phyloP scores from a whole-genome alignment of 2,113 vertebrate genomes.

The Typhlomys cinereus region DNA sequence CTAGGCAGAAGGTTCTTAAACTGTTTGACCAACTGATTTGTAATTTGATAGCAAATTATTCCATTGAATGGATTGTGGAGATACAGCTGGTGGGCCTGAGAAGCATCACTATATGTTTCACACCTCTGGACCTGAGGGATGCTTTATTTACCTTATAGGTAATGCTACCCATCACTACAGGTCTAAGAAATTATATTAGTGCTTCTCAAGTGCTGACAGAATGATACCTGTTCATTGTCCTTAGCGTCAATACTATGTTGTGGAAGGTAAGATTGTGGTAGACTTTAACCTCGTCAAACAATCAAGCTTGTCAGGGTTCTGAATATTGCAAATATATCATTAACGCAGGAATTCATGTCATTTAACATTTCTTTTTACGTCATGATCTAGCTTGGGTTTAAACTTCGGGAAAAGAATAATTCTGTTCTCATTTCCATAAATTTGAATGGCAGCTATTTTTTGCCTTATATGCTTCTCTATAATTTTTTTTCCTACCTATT shows the following conservation, averaged over 20 bases:
- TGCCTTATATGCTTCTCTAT: neutral
- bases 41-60: neutral
- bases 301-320: neutral
- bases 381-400: neutral
- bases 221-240: neutral
- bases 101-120: conserved; percentile 7
- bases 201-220: neutral
- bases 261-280: neutral
- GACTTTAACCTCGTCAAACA: neutral
- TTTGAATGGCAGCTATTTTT: neutral
- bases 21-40: conserved; percentile 23
- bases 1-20: neutral
- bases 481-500: neutral
- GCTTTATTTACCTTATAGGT: neutral
- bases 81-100: neutral
- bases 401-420: neutral
- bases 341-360: neutral
- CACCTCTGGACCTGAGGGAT: conserved; percentile 9
- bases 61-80: neutral
- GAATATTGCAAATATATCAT: neutral
- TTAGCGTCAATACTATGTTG: neutral
- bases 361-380: neutral
- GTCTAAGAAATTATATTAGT: neutral
- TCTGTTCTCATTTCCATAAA: neutral
- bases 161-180: neutral